Evolutionary conservation across 2,113 vertebrate genomes (phyloP), one percentile per base, ranked within the genome.

Genomic region (Misgurnus mizolepis): DNA sequence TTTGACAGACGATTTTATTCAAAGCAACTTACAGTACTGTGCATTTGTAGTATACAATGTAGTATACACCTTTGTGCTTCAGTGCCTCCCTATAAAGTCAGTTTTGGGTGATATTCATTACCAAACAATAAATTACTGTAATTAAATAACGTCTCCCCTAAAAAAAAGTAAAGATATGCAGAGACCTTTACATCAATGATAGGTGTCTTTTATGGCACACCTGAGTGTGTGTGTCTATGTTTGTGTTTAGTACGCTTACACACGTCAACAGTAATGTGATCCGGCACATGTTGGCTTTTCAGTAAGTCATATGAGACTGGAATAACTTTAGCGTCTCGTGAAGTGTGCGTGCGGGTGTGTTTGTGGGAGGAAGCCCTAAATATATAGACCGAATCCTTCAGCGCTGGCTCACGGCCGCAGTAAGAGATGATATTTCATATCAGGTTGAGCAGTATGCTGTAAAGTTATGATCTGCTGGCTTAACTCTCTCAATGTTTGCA

Each of bases 381-480:
- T 76, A 70, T 76, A 72, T 27, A 34, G 9, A 8, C 1, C 2
- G 15, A 6, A 75, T 73, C 65, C 61, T 11, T 67, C 5, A 43
- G 17, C 18, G 18, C 62, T 68, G 56, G 69, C 64, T 64, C 67
- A 65, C 9, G 14, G 22, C 64, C 17, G 0, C 68, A 45, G 64
- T 15, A 12, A 67, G 11, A 69, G 58, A 58, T 78, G 69, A 74
- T 68, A 72, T 81, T 81, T 84, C 60, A 80, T 22, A 61, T 77
- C 67, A 55, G 41, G 61, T 27, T n/a, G 47, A 69, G 17, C 18
- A 6, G 61, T 74, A 45, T 78, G 76, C 41, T 39, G 3, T 8
- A 56, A 3, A 67, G 50, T 65, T 80, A 58, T 60, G 78, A 76
- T 58, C 43, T 41, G 43, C 50, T 50, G 56, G 41, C 72, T 76